phyloP scores from a whole-genome alignment of 2,888 invertebrate genomes.

The Azorinus chamasolen region DNA sequence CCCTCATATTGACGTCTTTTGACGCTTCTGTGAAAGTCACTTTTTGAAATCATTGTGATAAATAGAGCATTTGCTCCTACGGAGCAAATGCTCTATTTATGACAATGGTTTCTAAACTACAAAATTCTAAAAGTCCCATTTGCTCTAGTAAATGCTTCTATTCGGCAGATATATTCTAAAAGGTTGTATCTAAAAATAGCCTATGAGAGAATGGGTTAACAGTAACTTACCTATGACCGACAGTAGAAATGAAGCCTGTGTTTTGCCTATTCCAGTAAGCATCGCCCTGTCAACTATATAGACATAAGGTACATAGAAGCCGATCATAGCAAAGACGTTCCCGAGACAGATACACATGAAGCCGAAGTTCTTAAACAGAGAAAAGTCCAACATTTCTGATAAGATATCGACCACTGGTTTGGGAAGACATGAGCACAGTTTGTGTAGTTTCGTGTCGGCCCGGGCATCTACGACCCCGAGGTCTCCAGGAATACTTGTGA shows the following conservation, averaged over 20 bases:
- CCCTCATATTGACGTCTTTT: no score
- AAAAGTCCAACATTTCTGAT: conserved; percentile 96
- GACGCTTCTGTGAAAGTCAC: no score
- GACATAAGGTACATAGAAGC: conserved; percentile 84
- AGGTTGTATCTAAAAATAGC: no score
- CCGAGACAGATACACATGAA: conserved; percentile 97
- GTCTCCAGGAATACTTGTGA: conserved; percentile 92
- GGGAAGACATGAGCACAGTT: conserved; percentile 80
- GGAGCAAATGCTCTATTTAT: no score
- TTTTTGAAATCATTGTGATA: no score
- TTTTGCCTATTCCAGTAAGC: conserved; percentile 78
- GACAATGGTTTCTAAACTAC: no score
- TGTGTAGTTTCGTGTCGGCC: conserved; percentile 60
- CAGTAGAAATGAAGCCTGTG: conserved; percentile 87
- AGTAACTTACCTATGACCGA: conserved; percentile 86
- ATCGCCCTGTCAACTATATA: conserved; percentile 80
- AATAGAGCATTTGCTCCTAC: no score
- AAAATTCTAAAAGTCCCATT: no score
- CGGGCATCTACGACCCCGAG: conserved; percentile 66
- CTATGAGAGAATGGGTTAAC: no score
- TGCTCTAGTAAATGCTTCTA: no score
- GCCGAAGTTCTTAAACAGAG: conserved; percentile 94
- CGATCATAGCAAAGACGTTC: conserved; percentile 88
- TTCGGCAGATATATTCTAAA: no score
- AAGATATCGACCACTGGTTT: conserved; percentile 87